Evolutionary conservation across 2,113 vertebrate genomes (phyloP), one percentile per base, ranked within the genome.

Genomic region (Oryzias woworae): DNA sequence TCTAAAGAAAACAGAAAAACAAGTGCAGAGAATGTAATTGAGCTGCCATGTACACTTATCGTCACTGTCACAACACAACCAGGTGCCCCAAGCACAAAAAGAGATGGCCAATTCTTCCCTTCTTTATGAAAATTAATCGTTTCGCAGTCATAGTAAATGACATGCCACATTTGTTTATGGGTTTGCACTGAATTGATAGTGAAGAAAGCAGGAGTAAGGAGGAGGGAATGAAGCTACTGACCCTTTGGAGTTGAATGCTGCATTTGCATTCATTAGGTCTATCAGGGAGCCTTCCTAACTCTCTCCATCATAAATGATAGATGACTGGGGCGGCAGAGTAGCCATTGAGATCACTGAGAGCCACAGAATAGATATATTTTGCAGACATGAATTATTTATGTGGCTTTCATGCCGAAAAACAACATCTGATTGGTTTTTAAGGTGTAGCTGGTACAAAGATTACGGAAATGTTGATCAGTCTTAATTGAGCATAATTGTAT

Each of bases 41-140:
- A 87, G 82, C 86, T 92, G 91, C 86, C 91, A 91, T 87, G 87
- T 90, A 80, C 12, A 78, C 79, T 91, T 85, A 90, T 78, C 71
- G 18, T 90, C 91, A 91, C 85, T 87, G 86, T 88, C 87, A 90
- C 77, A 85, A 76, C 73, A 62, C 71, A 73, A 80, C 71, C 84
- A 87, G 84, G 87, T 88, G 78, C 81, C 69, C 71, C n/a, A 51
- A 69, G 69, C 64, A 73, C 70, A 82, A 72, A 36, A 68, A 71
- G 79, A 81, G 77, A 81, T 65, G 82, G 82, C 78, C 75, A 83
- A 87, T 89, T 81, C 81, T 86, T 75, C 53, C 71, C 77, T 84
- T 77, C 81, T 87, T 90, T 78, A 90, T 88, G 82, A 85, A 86
- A 89, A 90, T 88, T 75, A 86, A 89, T 86, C 70, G 65, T 86